phyloP scores from a whole-genome alignment of 2,888 invertebrate species.

The Himalopsyche anomala region DNA sequence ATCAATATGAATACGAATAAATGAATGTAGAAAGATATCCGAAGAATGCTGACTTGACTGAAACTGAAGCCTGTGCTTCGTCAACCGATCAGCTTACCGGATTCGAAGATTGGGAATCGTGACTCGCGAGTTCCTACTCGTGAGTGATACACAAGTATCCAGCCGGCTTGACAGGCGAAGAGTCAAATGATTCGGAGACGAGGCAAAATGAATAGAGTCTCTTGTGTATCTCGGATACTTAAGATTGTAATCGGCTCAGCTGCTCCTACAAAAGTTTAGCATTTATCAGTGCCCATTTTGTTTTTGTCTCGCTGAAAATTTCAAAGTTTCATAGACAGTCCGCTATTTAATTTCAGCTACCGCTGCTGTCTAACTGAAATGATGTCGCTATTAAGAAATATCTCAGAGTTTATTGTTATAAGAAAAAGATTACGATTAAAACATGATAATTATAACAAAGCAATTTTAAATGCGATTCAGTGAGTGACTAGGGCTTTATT shows the following conservation, averaged over 20 bases:
- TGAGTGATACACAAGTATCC: conserved; percentile 53
- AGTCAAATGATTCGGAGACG: conserved; percentile 58
- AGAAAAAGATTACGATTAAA: conserved; percentile 6
- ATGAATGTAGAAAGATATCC: conserved; percentile 28
- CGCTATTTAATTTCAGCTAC: conserved; percentile 23
- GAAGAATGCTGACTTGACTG: conserved; percentile 50
- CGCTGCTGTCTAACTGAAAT: conserved; percentile 31
- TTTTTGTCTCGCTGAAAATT: conserved; percentile 43
- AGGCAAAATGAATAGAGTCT: conserved; percentile 56
- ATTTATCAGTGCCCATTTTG: conserved; percentile 40
- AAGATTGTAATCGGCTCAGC: conserved; percentile 36
- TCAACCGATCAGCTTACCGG: conserved; percentile 43
- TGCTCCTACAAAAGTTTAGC: conserved; percentile 42
- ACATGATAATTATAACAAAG: conserved; percentile 40
- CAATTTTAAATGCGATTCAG: conserved; percentile 35
- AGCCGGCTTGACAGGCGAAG: conserved; percentile 53
- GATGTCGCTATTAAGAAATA: conserved; percentile 31
- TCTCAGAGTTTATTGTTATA: conserved; percentile 22
- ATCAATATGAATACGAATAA: conserved; percentile 35
- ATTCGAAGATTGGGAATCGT: conserved; percentile 43
- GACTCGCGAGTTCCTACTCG: conserved; percentile 42
- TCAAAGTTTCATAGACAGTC: conserved; percentile 39
- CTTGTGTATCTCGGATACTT: conserved; percentile 51
- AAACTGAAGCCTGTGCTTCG: conserved; percentile 38
- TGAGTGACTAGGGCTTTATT: conserved; percentile 38